A percentile compares a stretch with the other conserved stretches of the same genome.
phyloP scores from a whole-genome alignment of 2,113 vertebrate genomes.

The Nyctereutes procyonoides region DNA sequence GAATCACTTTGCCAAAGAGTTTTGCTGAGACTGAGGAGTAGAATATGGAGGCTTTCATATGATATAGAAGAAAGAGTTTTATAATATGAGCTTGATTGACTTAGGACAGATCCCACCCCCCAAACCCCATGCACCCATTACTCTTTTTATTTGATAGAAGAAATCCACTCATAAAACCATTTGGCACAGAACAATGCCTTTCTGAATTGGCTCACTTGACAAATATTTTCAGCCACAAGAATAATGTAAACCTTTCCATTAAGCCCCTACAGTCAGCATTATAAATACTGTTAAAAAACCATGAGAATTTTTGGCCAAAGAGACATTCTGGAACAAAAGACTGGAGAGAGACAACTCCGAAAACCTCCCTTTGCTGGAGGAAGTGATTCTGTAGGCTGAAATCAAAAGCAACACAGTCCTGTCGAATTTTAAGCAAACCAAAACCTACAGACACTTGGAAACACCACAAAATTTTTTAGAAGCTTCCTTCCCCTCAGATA shows the following conservation, averaged over 20 bases:
- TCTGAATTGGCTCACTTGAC: neutral
- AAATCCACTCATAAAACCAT: neutral
- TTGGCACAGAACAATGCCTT: neutral
- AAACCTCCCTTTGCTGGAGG: neutral
- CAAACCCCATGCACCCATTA: neutral
- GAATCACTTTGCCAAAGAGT: neutral
- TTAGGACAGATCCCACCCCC: neutral
- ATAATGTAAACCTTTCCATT: neutral
- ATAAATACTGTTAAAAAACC: neutral
- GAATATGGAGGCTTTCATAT: neutral
- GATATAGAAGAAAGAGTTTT: neutral
- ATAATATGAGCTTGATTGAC: neutral
- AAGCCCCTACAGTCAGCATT: neutral
- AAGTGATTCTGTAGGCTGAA: conserved; percentile 17
- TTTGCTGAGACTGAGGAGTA: neutral
- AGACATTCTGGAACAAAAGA: conserved; percentile 6
- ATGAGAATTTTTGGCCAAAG: neutral
- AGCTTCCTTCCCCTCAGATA: conserved; percentile 24
- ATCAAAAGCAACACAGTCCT: conserved; percentile 17
- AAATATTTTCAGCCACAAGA: neutral
- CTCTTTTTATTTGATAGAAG: conserved; percentile 34
- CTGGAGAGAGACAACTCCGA: neutral
- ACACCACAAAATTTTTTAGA: neutral
- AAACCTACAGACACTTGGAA: conserved; percentile 7
- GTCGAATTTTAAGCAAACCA: conserved; percentile 10